Evolutionary conservation across 2,888 invertebrate genomes (phyloP), one percentile per base, ranked within the genome.

Genomic region (Octodonta nipae): DNA sequence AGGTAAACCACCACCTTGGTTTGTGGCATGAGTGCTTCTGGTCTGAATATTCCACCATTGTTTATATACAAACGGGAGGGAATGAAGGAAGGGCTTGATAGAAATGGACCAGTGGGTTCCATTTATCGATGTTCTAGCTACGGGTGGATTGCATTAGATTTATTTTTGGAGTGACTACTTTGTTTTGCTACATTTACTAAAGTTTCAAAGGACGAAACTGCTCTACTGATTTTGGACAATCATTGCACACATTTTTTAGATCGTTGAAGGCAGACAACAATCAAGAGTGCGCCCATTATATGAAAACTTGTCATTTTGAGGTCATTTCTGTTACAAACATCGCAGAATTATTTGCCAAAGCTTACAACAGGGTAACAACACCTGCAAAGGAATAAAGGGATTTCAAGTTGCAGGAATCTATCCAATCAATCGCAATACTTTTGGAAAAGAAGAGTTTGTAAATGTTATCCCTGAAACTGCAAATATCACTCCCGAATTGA

Each of bases 61-160:
- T 42, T 44, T 15, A 44, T 44, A 20, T 43, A 34, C 29, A 26
- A 33, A 17, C 15, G 43, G 8, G 16, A 35, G 24, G 28, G 40
- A 7, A 39, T 43, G 37, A 28, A 34, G 16, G 15, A 27, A 26
- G 35, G 30, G 2, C 33, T 40, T 11, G 25, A 32, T 7, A 38
- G 25, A 25, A 33, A 36, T 28, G 39, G 36, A 3, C 43, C 41
- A 10, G 14, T 26, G 2, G 39, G 35, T 15, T 17, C 37, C 5
- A 28, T 43, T 22, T 42, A 41, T 25, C 22, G 12, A 22, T 40
- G 39, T 26, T 41, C 36, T 4, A 39, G 37, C 13, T 33, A 29
- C 13, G 43, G 40, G 2, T 43, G 44, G 44, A 42, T 41, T 6
- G 42, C 30, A 11, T 37, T 41, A 30, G 38, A 39, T 10, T 8